Percentiles rank a stretch among this genome's conserved stretches.
Conservation (phyloP, 1,140 invertebrate species). For the Acromyrmex charruanus region DNA sequence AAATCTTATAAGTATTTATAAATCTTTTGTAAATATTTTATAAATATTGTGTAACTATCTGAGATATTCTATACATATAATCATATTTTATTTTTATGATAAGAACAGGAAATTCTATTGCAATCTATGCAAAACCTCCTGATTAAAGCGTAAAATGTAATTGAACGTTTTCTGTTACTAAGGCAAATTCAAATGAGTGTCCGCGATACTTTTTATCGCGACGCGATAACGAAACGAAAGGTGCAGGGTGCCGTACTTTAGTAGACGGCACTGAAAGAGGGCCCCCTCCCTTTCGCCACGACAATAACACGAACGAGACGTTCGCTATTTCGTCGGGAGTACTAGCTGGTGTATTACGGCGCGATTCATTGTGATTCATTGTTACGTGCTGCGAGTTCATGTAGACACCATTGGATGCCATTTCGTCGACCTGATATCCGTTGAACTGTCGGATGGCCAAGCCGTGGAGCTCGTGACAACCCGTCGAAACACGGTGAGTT, state of each 20-base stretch:
- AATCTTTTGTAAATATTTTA: no score
- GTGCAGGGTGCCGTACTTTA: neutral
- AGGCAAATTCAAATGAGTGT: neutral
- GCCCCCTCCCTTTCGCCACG: conserved; percentile 59
- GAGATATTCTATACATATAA: neutral
- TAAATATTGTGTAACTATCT: no score
- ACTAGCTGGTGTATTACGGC: conserved; percentile 55
- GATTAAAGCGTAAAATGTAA: neutral
- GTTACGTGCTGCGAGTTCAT: neutral
- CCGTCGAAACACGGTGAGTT: conserved; percentile 75
- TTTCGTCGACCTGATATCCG: conserved; percentile 26
- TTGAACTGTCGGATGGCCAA: neutral
- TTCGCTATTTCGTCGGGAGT: conserved; percentile 75
- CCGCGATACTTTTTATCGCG: neutral
- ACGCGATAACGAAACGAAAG: neutral
- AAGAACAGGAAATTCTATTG: neutral
- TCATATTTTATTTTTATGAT: neutral
- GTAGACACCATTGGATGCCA: neutral
- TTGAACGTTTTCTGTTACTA: neutral
- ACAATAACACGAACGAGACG: conserved; percentile 39
- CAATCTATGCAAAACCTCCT: neutral
- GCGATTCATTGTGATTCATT: conserved; percentile 57
- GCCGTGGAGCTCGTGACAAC: no score
- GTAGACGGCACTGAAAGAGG: conserved; percentile 51
- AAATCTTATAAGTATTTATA: no score